Percentiles rank a stretch among this genome's conserved stretches.
These are phyloP conservation scores for Phaonia tiefii DNA, from an alignment of 2,888 invertebrate species.

Conservation along the genomic window DNA sequence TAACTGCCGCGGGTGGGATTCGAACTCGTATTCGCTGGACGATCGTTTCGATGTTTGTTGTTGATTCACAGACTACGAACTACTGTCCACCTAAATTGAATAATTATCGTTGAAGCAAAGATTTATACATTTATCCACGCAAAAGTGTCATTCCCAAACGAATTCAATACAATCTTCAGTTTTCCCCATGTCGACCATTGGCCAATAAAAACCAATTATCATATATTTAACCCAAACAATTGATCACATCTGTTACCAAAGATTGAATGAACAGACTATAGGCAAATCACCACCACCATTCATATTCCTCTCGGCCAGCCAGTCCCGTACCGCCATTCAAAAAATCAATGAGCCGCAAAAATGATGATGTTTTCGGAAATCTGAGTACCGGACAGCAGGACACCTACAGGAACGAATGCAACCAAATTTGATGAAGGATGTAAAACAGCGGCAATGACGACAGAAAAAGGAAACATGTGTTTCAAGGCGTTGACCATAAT, in stretches of 20 bases:
- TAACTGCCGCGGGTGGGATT: too few species aligned
- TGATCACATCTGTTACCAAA: conserved; percentile 60
- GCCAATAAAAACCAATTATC: conserved; percentile 63
- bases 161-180: too few species aligned
- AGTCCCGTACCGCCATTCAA: conserved; percentile 39
- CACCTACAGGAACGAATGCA: not conserved
- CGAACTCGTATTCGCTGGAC: too few species aligned
- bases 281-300: conserved; percentile 22
- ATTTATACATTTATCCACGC: too few species aligned
- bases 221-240: conserved; percentile 61
- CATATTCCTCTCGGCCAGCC: conserved; percentile 7
- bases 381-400: conserved; percentile 21
- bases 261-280: too few species aligned
- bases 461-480: conserved; percentile 52
- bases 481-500: conserved; percentile 45
- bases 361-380: conserved; percentile 45
- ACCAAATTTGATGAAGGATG: conserved; percentile 6
- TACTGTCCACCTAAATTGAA: too few species aligned
- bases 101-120: too few species aligned
- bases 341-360: conserved; percentile 61
- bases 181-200: conserved; percentile 8
- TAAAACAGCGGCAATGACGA: not conserved
- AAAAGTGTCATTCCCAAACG: too few species aligned
- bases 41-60: too few species aligned
- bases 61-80: too few species aligned